Base-by-base conservation (phyloP, 2,797 vertebrate species). In the Benthosema pterotum region DNA sequence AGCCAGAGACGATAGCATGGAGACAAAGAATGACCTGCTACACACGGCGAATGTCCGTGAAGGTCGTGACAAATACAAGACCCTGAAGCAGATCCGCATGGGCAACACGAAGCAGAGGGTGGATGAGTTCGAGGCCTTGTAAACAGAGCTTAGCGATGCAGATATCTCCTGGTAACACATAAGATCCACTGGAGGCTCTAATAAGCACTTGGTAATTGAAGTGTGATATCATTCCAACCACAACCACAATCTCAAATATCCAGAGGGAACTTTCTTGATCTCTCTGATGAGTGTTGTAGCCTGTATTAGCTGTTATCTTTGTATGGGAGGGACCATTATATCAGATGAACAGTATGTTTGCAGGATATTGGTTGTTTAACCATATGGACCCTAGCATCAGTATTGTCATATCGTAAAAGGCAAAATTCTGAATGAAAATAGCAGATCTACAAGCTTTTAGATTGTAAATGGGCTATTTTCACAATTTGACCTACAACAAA, bases 81-180 rank as follows among this genome's bases (percentile, higher is more conserved):
- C 97, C 0, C 93, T 99, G 83, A 92, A 95, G 59, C 96, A 98
- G 91, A 99, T 99, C 84, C 96, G 96, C 1, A 90, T 92, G 90
- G 98, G 98, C 80, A 97, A 99, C 92, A 99, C 98, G 83, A 99
- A 98, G 93, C 98, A 99, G 92, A 94, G 96, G 82, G 94, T 98
- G 0, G 96, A 99, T 4, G 98, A 99, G 89, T 99, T 99, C 50
- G 97, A 99, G 85, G 92, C 95, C 15, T 93, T 99, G 94, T 99
- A 96, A 87, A 60, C 13, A 47, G 53, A 63, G 57, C 53, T 58
- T 55, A 50, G 59, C 52, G 54, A 73, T 52, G 46, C 0, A 38
- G 32, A 56, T 70, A 42, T 42, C 49, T 53, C 64, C 55, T 2
- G 6, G 17, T 25, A 5, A 4, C 51, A 45, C 42, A 19, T 53